Conservation (phyloP, 2,888 invertebrate genomes). For the Ypsolopha sequella region DNA sequence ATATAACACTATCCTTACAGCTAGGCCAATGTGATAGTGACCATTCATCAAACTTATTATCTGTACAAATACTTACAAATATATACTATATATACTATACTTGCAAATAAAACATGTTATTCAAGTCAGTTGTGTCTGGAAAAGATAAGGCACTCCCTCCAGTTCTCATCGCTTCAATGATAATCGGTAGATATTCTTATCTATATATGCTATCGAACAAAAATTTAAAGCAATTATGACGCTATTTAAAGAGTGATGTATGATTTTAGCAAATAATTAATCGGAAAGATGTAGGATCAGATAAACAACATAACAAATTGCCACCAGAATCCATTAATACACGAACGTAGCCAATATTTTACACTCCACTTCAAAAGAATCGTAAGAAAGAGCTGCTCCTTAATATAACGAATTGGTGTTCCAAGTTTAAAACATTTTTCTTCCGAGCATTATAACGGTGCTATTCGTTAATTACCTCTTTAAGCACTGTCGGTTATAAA, state of each 20-base stretch:
- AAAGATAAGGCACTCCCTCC: no score
- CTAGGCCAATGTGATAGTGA: no score
- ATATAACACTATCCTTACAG: no score
- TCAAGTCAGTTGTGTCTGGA: no score
- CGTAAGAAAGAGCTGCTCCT: not conserved
- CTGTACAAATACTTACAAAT: not conserved
- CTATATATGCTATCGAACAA: not conserved
- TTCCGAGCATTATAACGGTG: not conserved
- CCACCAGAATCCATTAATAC: no score
- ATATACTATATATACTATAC: not conserved
- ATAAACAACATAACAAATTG: no score
- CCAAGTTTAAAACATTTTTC: slow-evolving; percentile 1
- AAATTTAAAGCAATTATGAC: no score
- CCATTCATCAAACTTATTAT: no score
- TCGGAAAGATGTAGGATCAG: no score
- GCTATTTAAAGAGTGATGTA: no score
- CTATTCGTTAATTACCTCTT: not conserved
- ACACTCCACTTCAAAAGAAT: not conserved
- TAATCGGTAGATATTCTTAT: not conserved
- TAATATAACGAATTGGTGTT: not conserved
- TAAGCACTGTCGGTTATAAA: not conserved
- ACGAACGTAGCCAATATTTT: no score
- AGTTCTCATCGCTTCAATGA: not conserved
- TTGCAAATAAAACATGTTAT: not conserved
- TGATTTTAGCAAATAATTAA: no score